Base-by-base conservation (phyloP, 2,113 vertebrate genomes). In the Menura novaehollandiae region DNA sequence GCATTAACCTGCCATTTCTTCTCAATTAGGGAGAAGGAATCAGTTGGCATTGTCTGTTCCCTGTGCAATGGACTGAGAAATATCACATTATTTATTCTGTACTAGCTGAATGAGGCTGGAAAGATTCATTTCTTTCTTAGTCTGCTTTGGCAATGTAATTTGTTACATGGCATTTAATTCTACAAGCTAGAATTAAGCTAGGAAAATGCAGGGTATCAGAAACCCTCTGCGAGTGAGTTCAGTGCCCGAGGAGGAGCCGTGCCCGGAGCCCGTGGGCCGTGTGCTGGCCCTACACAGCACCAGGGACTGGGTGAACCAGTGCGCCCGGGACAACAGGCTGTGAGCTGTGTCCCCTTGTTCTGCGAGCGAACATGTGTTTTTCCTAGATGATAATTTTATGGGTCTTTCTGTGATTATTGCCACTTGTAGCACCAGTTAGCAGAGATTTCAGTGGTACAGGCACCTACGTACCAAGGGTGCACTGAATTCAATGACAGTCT, bases 111-210 rank as follows among this genome's bases (percentile, higher is more conserved):
- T 13, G 75, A 86, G 52, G 51, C 52, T 84, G 90, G 67, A 71
- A 96, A 93, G 88, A 94, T 85, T 94, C 32, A 93, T 95, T 95
- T 88, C 85, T 96, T 96, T 88, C 75, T 90, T 77, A 89, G 91
- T 72, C 41, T 53, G 41, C 81, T 94, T 88, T 97, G 95, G 94
- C 91, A 93, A 53, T 35, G 84, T 73, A 72, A 95, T 96, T 92
- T 88, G 77, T 95, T 95, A 91, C 0, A 1, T 18, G 51, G 77
- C 3, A 2, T 58, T 93, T 95, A 89, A 79, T 89, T 76, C 62
- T 89, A 56, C 60, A 75, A 89, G 62, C 74, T 64, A 67, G 60
- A 91, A 91, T 75, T 89, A 76, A 91, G 56, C 68, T 32, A 35
- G 53, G 39, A 64, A 93, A 92, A 56, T 7, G 22, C n/a, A 87